Evolutionary conservation across 1,140 invertebrate species (phyloP).

Genomic region (Camponotus pennsylvanicus): DNA sequence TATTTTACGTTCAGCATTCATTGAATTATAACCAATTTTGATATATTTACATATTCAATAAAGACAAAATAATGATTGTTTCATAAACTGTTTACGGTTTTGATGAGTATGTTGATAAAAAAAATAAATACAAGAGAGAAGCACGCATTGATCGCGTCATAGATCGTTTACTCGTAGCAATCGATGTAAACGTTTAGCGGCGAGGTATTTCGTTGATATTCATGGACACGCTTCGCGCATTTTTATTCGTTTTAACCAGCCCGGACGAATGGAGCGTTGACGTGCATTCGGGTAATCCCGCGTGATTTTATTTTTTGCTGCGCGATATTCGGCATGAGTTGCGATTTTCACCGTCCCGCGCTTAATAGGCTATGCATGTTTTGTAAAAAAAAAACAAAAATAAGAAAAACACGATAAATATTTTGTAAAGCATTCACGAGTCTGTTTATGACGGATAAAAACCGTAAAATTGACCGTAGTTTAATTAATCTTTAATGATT

Average conservation of each 20-base stretch:
- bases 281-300: constrained; percentile 50
- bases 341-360: constrained; percentile 52
- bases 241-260: constrained; percentile 59
- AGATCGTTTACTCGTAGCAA: constrained; percentile 40
- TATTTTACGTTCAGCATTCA: background rate
- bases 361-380: constrained; percentile 21
- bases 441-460: background rate
- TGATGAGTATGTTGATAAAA: background rate
- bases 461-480: background rate
- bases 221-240: constrained; percentile 47
- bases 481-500: background rate
- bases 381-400: background rate
- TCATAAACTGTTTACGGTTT: constrained; percentile 37
- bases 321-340: constrained; percentile 44
- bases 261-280: constrained; percentile 48
- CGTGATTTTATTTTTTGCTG: constrained; percentile 60
- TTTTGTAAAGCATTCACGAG: constrained; percentile 7
- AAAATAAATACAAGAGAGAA: too few relatives aligned
- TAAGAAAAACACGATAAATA: constrained; percentile 8
- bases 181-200: constrained; percentile 45
- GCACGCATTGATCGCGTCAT: constrained; percentile 30
- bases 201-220: constrained; percentile 50
- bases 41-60: constrained; percentile 8
- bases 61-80: constrained; percentile 24
- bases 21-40: constrained; percentile 6